Evolutionary conservation across 2,113 vertebrate genomes (phyloP).

Genomic region (Orientallactaga bullata): DNA sequence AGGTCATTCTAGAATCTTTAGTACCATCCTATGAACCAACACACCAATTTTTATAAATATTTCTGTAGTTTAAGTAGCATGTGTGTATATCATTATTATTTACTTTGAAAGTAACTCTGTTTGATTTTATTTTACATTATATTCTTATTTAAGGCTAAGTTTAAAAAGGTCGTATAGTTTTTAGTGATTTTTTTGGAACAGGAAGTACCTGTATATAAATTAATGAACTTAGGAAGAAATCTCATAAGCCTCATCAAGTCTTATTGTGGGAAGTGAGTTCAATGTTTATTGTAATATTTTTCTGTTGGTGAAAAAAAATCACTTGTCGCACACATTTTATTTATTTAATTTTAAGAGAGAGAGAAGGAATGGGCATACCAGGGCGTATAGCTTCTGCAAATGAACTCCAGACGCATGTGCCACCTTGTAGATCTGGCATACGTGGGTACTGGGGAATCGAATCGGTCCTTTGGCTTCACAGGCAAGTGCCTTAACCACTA

Average conservation of each 20-base stretch:
- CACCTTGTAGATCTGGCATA: no score
- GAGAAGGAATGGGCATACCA: no score
- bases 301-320: not conserved
- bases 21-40: not conserved
- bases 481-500: no score
- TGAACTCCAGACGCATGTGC: no score
- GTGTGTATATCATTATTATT: not conserved
- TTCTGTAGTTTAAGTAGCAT: not conserved
- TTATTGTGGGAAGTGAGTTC: not conserved
- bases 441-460: no score
- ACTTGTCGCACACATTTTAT: no score
- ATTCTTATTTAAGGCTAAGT: not conserved
- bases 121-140: slow-evolving; percentile 6
- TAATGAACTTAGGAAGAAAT: not conserved
- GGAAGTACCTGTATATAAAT: not conserved
- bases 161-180: not conserved
- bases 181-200: slow-evolving; percentile 30
- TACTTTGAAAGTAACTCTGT: not conserved
- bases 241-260: not conserved
- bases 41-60: not conserved
- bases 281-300: not conserved
- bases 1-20: not conserved
- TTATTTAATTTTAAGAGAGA: no score
- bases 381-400: no score
- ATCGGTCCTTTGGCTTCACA: no score